These are phyloP conservation scores for Mythimna albipuncta DNA, from an alignment of 2,888 invertebrate genomes.

Conservation along the genomic window DNA sequence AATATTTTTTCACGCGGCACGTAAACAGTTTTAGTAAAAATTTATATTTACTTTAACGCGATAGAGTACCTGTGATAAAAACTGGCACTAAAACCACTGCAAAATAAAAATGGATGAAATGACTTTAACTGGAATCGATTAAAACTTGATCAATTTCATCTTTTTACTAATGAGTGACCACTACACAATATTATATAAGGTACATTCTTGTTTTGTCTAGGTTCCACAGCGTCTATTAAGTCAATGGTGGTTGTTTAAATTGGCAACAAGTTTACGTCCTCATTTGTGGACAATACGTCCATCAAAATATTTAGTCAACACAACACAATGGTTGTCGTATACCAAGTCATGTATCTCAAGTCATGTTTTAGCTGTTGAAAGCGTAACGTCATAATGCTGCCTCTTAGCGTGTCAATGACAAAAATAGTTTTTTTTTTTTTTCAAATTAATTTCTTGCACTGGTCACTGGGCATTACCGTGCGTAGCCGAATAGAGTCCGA, in stretches of 20 bases:
- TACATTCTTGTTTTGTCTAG: conserved; percentile 13
- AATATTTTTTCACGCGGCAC: neutral
- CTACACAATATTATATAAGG: neutral
- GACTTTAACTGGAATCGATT: neutral
- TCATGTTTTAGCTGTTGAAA: neutral
- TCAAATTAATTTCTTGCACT: no score
- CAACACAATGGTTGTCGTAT: no score
- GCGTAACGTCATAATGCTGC: no score
- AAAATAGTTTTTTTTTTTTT: no score
- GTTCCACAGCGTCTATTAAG: neutral
- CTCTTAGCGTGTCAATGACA: no score
- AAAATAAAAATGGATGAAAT: no score
- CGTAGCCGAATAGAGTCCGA: no score
- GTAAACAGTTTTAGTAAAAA: neutral
- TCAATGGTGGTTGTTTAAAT: conserved; percentile 1
- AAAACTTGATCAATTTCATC: neutral
- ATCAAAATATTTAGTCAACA: conserved; percentile 48
- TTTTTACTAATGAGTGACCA: neutral
- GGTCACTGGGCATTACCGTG: no score
- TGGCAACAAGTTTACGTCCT: conserved; percentile 11
- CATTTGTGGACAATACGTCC: conserved; percentile 29
- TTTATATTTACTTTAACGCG: neutral
- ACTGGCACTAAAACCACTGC: neutral
- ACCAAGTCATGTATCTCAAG: no score
- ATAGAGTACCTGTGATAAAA: neutral